phyloP scores from a whole-genome alignment of 1,140 invertebrate genomes.

The Drosophila bocqueti region DNA sequence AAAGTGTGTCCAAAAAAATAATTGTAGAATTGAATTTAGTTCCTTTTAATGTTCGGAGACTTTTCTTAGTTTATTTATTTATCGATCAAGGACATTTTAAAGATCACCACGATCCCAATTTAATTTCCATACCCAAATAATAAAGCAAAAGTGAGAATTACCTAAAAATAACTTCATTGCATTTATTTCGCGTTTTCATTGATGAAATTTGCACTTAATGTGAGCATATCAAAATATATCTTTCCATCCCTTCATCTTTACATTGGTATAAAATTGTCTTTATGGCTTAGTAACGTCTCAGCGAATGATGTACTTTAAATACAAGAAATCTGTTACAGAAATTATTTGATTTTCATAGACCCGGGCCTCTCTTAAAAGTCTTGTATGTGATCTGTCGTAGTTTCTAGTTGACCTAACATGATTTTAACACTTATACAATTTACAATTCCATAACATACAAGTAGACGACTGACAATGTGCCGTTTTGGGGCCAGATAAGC shows the following conservation, averaged over 20 bases:
- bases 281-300: constrained; percentile 56
- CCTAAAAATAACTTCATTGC: constrained; percentile 45
- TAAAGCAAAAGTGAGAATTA: background rate
- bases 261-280: constrained; percentile 61
- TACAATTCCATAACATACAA: constrained; percentile 39
- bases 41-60: background rate
- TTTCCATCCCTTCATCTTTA: constrained; percentile 29
- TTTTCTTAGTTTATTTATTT: background rate
- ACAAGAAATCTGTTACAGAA: constrained; percentile 13
- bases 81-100: background rate
- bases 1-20: no score
- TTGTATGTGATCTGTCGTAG: constrained; percentile 36
- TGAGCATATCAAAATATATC: constrained; percentile 74
- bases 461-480: constrained; percentile 37
- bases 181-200: constrained; percentile 47
- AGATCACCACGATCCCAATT: background rate
- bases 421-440: constrained; percentile 36
- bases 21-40: background rate
- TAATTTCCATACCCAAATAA: constrained; percentile 6
- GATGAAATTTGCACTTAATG: constrained; percentile 48
- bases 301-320: constrained; percentile 5
- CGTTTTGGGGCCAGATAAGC: constrained; percentile 18
- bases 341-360: constrained; percentile 22
- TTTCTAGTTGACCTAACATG: constrained; percentile 30
- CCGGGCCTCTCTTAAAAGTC: constrained; percentile 25